A percentile compares a stretch with the other conserved stretches of the same genome.
Conservation (phyloP, 2,113 vertebrate species). For the Halichoeres trimaculatus region DNA sequence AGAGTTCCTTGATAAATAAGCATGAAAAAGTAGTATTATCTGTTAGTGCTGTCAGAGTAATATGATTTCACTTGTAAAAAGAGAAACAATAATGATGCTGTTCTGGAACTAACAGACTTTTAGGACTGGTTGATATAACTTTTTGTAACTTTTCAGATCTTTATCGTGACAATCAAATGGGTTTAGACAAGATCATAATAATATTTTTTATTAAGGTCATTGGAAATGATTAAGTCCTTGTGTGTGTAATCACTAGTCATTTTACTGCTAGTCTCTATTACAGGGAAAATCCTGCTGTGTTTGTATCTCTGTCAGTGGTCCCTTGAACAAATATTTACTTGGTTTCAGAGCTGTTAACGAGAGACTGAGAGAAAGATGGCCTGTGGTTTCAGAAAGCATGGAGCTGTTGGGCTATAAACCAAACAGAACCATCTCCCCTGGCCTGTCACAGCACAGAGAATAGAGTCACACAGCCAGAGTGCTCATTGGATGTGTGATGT, state of each 20-base stretch:
- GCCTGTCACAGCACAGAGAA: conserved; percentile 25
- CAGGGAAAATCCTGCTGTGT: neutral
- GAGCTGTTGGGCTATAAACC: conserved; percentile 43
- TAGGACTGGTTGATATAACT: too few relatives aligned
- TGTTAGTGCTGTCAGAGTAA: too few relatives aligned
- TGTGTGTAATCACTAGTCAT: neutral
- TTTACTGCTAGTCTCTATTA: neutral
- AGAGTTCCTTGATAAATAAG: too few relatives aligned
- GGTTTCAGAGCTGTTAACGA: conserved; percentile 17
- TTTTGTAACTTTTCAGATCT: too few relatives aligned
- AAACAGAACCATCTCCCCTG: conserved; percentile 56
- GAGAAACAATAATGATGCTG: too few relatives aligned
- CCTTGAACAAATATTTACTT: conserved; percentile 62
- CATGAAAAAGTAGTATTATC: too few relatives aligned
- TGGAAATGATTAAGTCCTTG: neutral
- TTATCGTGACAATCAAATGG: too few relatives aligned
- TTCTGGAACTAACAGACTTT: too few relatives aligned
- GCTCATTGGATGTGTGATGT: conserved; percentile 48
- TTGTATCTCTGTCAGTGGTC: conserved; percentile 26
- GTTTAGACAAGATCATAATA: neutral
- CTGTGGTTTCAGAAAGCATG: conserved; percentile 35
- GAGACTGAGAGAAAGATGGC: conserved; percentile 18
- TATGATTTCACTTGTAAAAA: too few relatives aligned
- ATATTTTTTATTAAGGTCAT: neutral
- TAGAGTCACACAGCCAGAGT: conserved; percentile 39